Evolutionary conservation across 1,140 invertebrate species (phyloP), one percentile per base, ranked within the genome.

Genomic region (Doryteuthis pealeii): DNA sequence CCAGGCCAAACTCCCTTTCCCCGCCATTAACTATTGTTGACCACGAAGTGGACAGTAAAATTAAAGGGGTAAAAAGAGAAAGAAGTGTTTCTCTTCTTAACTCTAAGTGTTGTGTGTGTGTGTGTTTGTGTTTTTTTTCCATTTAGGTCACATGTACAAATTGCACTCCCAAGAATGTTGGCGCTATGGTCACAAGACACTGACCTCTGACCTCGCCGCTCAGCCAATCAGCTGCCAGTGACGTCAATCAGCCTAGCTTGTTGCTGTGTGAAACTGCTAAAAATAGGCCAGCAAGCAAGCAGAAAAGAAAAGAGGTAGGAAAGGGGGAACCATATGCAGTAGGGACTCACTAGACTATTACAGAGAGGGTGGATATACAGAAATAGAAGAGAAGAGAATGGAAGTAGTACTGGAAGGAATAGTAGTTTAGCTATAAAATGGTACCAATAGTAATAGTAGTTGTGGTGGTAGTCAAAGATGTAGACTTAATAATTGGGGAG

Each of bases 331-430:
- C 30, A 15, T 26, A 54, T n/a, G 45, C 22, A 18, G 31, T 18
- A 30, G 65, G 35, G 70, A 70, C 12, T 66, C 30, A 35, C 22
- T n/a, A 22, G 45, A 68, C 32, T n/a, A 74, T 31, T 45, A 40
- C 66, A 31, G 14, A 26, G 15, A 32, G 49, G 10, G 2, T 12
- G 22, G 45, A 49, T 12, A 49, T 12, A 22, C 12, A 49, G 45
- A 22, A 22, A 22, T 15, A 49, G 45, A 49, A 12, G 22, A 22
- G 22, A 22, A 49, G 45, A 49, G 45, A 15, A 22, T 15, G 45
- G 22, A 49, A 49, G 45, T 49, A n/a, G n/a, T n/a, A n/a, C n/a
- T n/a, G n/a, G n/a, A n/a, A n/a, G n/a, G n/a, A n/a, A n/a, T n/a
- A n/a, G n/a, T n/a, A n/a, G n/a, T n/a, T n/a, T n/a, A n/a, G n/a